Conservation (phyloP, 2,113 vertebrate species). For the Brachyistius frenatus region DNA sequence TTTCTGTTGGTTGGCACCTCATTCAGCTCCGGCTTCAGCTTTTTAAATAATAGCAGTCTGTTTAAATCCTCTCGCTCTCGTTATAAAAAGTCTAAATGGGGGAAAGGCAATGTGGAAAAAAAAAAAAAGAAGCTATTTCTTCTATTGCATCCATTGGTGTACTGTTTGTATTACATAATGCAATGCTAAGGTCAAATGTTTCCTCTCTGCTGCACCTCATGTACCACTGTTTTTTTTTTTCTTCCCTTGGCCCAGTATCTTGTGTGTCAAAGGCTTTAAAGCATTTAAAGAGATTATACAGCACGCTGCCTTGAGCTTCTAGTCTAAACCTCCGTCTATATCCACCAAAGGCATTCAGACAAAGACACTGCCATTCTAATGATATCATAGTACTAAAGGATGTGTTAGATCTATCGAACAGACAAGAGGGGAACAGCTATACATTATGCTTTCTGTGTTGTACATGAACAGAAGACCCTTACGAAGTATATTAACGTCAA, state of each 20-base stretch:
- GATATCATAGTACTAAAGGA: conserved; percentile 41
- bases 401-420: conserved; percentile 48
- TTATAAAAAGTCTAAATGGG: conserved; percentile 15
- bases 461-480: not conserved
- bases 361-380: conserved; percentile 52
- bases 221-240: not conserved
- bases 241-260: conserved; percentile 51
- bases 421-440: conserved; percentile 7
- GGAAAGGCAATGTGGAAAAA: not conserved
- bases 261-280: conserved; percentile 73
- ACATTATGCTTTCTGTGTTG: not conserved
- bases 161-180: conserved; percentile 17
- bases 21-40: conserved; percentile 36
- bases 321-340: conserved; percentile 63
- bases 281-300: conserved; percentile 70
- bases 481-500: not conserved
- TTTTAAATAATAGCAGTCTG: conserved; percentile 37
- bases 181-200: conserved; percentile 21
- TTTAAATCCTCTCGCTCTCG: conserved; percentile 21
- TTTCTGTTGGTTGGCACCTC: conserved; percentile 46
- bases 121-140: conserved; percentile 3
- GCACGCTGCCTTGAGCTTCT: conserved; percentile 55
- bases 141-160: conserved; percentile 22
- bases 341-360: conserved; percentile 49
- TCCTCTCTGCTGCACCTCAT: conserved; percentile 28